These are phyloP conservation scores for Helarctos malayanus DNA, from an alignment of 2,797 vertebrate genomes.

Conservation along the genomic window DNA sequence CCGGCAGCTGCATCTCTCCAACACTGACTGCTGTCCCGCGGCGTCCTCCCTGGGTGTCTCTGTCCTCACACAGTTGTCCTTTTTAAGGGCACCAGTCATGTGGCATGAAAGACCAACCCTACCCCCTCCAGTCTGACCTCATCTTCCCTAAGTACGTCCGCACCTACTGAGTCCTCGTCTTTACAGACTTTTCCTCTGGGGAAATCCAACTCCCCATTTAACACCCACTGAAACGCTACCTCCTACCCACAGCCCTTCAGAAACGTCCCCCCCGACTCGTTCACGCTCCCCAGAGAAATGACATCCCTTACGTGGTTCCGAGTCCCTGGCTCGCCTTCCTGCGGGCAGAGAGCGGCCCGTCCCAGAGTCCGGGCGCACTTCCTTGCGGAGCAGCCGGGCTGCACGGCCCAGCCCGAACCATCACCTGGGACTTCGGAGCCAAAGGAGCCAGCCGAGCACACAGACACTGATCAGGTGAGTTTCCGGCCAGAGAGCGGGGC, in stretches of 20 bases:
- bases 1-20: background rate
- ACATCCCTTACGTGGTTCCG: background rate
- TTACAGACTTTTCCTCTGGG: background rate
- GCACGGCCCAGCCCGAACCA: background rate
- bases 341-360: background rate
- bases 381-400: background rate
- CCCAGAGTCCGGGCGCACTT: background rate
- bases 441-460: background rate
- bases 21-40: background rate
- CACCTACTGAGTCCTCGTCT: background rate
- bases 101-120: background rate
- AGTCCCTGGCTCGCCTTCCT: background rate
- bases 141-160: background rate
- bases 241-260: background rate
- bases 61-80: background rate
- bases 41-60: background rate
- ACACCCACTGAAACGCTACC: background rate
- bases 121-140: background rate
- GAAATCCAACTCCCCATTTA: background rate
- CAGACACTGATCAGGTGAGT: background rate
- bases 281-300: background rate
- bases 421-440: background rate
- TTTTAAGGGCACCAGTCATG: background rate
- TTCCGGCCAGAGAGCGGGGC: background rate
- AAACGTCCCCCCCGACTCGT: background rate